These are phyloP conservation scores for Mormyrus lacerda DNA, from an alignment of 2,113 vertebrate species.

Conservation along the genomic window DNA sequence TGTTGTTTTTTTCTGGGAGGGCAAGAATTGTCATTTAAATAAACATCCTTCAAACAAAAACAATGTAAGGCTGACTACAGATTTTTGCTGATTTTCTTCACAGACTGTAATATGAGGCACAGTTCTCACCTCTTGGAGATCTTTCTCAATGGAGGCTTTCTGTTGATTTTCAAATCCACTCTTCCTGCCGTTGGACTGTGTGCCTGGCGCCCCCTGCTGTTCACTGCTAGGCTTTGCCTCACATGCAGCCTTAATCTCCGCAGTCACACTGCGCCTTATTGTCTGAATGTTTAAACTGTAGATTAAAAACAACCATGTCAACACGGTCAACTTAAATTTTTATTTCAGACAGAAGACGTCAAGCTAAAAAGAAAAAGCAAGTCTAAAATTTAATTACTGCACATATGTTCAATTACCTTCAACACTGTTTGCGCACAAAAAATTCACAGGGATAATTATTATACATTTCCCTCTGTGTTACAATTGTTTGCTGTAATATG, in stretches of 20 bases:
- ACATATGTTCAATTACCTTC: neutral
- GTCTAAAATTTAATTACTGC: neutral
- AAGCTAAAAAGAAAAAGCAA: neutral
- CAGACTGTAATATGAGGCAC: neutral
- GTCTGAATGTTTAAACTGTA: slow-evolving; percentile 38
- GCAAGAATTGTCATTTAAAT: neutral
- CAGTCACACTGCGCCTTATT: slow-evolving; percentile 24
- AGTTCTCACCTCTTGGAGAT: slow-evolving; percentile 25
- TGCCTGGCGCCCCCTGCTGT: neutral
- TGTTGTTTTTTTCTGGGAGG: neutral
- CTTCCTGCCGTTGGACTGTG: neutral
- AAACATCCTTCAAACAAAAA: neutral
- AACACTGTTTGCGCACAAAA: neutral
- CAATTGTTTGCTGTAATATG: neutral
- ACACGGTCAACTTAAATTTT: neutral
- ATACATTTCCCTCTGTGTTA: neutral
- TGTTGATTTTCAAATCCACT: neutral
- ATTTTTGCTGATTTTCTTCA: neutral
- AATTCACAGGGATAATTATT: neutral
- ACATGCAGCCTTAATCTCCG: slow-evolving; percentile 29
- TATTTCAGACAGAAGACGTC: neutral
- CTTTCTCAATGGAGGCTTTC: slow-evolving; percentile 16
- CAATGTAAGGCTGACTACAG: neutral
- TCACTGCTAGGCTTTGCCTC: neutral
- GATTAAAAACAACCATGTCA: neutral